Conservation (phyloP, 2,113 vertebrate species). For the Polypterus senegalus region DNA sequence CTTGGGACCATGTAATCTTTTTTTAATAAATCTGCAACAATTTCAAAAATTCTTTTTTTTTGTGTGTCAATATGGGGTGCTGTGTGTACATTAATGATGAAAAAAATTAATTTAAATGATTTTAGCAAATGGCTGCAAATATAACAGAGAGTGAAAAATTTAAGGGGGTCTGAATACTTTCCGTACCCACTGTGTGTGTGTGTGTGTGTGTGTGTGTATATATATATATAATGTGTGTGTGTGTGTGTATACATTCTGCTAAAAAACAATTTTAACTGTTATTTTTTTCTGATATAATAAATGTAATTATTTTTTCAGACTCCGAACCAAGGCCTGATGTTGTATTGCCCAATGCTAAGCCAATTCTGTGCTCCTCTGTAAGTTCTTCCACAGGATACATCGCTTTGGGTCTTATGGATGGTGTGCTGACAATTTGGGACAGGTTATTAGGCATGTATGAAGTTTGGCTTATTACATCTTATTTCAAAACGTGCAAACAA, state of each 20-base stretch:
- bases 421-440: conserved; percentile 66
- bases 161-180: too few species aligned
- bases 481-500: neutral
- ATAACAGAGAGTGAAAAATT: too few species aligned
- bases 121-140: too few species aligned
- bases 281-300: neutral
- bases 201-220: neutral
- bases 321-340: conserved; percentile 46
- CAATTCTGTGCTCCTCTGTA: conserved; percentile 52
- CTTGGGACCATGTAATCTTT: too few species aligned
- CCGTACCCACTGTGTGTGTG: too few species aligned
- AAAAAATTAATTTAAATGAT: too few species aligned
- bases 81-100: too few species aligned
- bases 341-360: conserved; percentile 67
- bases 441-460: conserved; percentile 42
- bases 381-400: conserved; percentile 51
- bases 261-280: neutral
- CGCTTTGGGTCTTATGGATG: conserved; percentile 54
- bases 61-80: too few species aligned
- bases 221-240: neutral
- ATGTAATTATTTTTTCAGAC: conserved; percentile 30
- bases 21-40: too few species aligned
- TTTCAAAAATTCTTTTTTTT: too few species aligned
- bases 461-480: neutral
- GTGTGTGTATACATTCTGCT: too few species aligned